A percentile compares a stretch with the other conserved stretches of the same genome.
phyloP scores from a whole-genome alignment of 2,113 vertebrate genomes.

The Nyctereutes procyonoides region DNA sequence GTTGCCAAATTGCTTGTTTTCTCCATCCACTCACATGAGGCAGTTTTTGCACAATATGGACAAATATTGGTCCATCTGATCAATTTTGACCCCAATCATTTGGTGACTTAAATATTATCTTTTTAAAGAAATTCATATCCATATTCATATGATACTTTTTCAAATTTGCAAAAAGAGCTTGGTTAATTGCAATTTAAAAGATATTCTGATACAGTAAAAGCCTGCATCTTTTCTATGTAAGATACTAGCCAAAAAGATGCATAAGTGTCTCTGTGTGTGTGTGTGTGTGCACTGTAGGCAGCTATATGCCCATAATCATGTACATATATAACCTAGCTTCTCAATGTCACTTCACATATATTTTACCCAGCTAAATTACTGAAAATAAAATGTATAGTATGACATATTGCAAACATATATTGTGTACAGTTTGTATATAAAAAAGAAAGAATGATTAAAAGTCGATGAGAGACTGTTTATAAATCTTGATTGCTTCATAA shows the following conservation, averaged over 20 bases:
- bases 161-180: constrained; percentile 1
- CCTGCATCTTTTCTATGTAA: not conserved
- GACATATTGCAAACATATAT: constrained; percentile 88
- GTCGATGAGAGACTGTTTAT: constrained; percentile 92
- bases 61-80: not conserved
- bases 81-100: not conserved
- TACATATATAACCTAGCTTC: not conserved
- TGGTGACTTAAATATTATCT: not conserved
- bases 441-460: constrained; percentile 91
- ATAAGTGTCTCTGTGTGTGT: not conserved
- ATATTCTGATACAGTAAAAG: not conserved
- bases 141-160: not conserved
- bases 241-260: not conserved
- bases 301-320: not conserved
- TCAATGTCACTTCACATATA: constrained; percentile 46
- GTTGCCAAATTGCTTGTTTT: not conserved
- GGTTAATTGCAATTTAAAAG: not conserved
- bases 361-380: constrained; percentile 77
- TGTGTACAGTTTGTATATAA: constrained; percentile 89
- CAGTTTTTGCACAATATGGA: not conserved
- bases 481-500: constrained; percentile 94
- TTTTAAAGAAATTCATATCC: not conserved
- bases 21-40: not conserved
- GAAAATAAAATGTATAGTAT: constrained; percentile 85
- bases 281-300: not conserved